A percentile compares a stretch with the other conserved stretches of the same genome.
Conservation (phyloP, 1,140 invertebrate genomes). For the Caenorhabditis briggsae region DNA sequence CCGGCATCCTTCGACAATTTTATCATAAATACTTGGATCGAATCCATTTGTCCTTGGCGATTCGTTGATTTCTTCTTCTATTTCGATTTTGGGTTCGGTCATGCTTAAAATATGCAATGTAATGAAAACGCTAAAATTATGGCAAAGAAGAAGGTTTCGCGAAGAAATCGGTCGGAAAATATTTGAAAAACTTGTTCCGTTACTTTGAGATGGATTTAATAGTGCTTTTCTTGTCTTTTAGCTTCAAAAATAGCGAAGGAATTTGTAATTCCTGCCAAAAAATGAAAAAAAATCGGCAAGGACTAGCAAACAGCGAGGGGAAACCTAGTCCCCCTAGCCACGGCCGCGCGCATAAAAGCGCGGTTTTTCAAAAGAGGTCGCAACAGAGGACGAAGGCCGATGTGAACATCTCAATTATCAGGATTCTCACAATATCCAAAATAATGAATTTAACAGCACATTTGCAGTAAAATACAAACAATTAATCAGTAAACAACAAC, state of each 20-base stretch:
- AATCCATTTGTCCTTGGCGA: neutral
- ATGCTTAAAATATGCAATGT: neutral
- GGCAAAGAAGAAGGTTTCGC: too few relatives aligned
- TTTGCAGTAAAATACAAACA: too few relatives aligned
- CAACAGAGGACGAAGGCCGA: too few relatives aligned
- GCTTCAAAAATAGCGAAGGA: too few relatives aligned
- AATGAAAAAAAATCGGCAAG: neutral
- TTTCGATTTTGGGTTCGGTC: constrained; percentile 23
- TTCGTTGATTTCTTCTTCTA: constrained; percentile 24
- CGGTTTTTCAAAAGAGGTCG: neutral
- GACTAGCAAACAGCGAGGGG: neutral
- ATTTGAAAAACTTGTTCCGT: neutral
- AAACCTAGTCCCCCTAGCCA: neutral
- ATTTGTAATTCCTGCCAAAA: neutral
- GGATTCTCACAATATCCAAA: too few relatives aligned
- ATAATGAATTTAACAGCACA: too few relatives aligned
- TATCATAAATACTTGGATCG: constrained; percentile 1
- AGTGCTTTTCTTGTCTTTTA: too few relatives aligned
- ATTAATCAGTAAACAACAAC: too few relatives aligned
- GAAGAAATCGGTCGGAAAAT: neutral
- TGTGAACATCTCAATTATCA: too few relatives aligned
- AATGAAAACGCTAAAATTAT: too few relatives aligned
- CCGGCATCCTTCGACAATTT: constrained; percentile 57
- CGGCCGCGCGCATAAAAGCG: neutral
- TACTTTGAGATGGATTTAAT: too few relatives aligned